A percentile compares a stretch with the other conserved stretches of the same genome.
phyloP scores from a whole-genome alignment of 2,113 vertebrate genomes.

The Entomyzon cyanotis region DNA sequence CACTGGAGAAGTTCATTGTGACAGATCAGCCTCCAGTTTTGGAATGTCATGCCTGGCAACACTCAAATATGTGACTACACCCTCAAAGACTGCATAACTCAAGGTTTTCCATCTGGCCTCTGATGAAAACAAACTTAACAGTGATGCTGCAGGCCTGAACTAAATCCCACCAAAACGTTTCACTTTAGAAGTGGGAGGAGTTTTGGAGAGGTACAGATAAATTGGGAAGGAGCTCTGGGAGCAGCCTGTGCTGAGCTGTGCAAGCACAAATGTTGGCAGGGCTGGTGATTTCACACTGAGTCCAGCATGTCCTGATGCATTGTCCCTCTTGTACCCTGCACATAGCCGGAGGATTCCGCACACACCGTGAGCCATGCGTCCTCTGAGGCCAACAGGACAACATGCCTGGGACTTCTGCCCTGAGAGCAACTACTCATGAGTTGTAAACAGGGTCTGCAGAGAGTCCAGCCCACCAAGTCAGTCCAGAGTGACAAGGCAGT shows the following conservation, averaged over 20 bases:
- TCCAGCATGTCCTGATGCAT: accelerated
- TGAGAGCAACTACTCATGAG: not conserved
- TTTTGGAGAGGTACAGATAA: not conserved
- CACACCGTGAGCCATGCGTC: not conserved
- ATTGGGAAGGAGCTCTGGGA: not conserved
- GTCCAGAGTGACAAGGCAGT: not conserved
- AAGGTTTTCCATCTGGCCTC: not conserved
- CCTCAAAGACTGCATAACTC: not conserved
- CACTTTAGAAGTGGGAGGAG: not conserved
- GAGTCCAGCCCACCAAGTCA: not conserved
- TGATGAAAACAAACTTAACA: not conserved
- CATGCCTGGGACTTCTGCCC: not conserved
- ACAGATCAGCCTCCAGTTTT: not conserved
- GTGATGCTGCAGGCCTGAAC: not conserved
- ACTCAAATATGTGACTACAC: not conserved
- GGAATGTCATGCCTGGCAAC: not conserved
- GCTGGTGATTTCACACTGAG: not conserved
- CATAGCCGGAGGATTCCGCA: not conserved
- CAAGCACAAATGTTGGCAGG: not conserved
- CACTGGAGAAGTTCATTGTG: not conserved
- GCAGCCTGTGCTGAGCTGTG: not conserved
- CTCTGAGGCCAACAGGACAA: not conserved
- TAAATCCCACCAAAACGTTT: accelerated
- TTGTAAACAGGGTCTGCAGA: not conserved
- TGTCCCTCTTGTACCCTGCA: accelerated